These are phyloP conservation scores for Takifugu flavidus DNA, from an alignment of 2,113 vertebrate genomes.

Conservation along the genomic window DNA sequence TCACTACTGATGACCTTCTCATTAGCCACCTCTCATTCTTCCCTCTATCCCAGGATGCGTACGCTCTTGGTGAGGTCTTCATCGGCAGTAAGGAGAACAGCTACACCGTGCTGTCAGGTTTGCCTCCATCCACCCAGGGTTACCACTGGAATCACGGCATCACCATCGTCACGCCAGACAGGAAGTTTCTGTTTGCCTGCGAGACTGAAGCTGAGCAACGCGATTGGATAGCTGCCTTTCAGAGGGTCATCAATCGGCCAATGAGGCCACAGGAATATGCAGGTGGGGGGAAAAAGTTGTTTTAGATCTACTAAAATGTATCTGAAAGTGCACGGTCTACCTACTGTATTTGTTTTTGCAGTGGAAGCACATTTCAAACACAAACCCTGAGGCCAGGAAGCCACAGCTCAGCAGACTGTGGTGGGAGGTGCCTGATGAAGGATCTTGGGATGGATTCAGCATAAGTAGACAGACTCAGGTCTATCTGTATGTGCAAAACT, in stretches of 20 bases:
- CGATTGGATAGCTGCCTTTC: slow-evolving; percentile 89
- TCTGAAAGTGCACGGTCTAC: background rate
- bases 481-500: slow-evolving; percentile 12
- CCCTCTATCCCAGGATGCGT: slow-evolving; percentile 82
- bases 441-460: background rate
- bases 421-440: background rate
- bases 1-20: no score
- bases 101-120: slow-evolving; percentile 87
- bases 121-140: slow-evolving; percentile 86
- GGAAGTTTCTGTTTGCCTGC: slow-evolving; percentile 93
- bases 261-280: slow-evolving; percentile 98
- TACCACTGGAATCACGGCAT: slow-evolving; percentile 92
- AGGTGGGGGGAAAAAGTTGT: slow-evolving; percentile 56
- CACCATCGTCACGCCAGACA: slow-evolving; percentile 92
- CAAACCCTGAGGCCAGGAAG: slow-evolving; percentile 82
- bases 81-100: slow-evolving; percentile 95
- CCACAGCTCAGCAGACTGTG: slow-evolving; percentile 15
- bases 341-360: slow-evolving; percentile 57
- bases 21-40: background rate
- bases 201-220: slow-evolving; percentile 87
- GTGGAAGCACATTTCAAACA: slow-evolving; percentile 99
- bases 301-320: background rate
- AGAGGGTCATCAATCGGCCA: slow-evolving; percentile 89
- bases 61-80: slow-evolving; percentile 93
- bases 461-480: background rate